Percentiles rank a stretch among this genome's conserved stretches.
These are phyloP conservation scores for Siphlonurus alternatus DNA, from an alignment of 2,888 invertebrate genomes.

Conservation along the genomic window DNA sequence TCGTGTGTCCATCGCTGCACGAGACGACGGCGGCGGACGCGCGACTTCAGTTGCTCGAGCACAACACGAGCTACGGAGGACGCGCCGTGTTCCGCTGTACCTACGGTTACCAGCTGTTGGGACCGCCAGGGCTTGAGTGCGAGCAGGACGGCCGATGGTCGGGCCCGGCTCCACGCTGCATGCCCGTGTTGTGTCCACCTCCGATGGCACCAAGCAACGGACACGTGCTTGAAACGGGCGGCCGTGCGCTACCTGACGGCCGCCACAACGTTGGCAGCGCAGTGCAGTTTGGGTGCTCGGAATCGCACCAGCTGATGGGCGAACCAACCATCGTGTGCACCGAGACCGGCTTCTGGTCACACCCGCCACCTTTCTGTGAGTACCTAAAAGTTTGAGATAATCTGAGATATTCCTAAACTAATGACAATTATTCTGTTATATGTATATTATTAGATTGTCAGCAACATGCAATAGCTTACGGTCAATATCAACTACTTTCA, in stretches of 20 bases:
- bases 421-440: no score
- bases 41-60: constrained; percentile 55
- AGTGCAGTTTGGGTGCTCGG: constrained; percentile 57
- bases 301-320: constrained; percentile 47
- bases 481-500: no score
- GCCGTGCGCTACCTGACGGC: constrained; percentile 35
- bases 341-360: constrained; percentile 77
- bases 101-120: constrained; percentile 64
- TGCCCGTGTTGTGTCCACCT: constrained; percentile 62
- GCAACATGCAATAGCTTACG: no score
- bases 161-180: constrained; percentile 55
- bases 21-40: constrained; percentile 48
- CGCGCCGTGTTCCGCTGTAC: constrained; percentile 67
- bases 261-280: constrained; percentile 63
- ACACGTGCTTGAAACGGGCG: constrained; percentile 32
- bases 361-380: constrained; percentile 67
- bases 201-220: constrained; percentile 58
- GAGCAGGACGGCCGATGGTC: constrained; percentile 65
- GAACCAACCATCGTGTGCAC: constrained; percentile 73
- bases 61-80: constrained; percentile 67
- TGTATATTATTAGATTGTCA: no score
- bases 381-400: no score
- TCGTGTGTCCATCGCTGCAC: constrained; percentile 54
- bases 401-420: no score
- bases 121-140: constrained; percentile 62